A percentile compares a stretch with the other conserved stretches of the same genome.
Conservation (phyloP, 2,113 vertebrate genomes). For the Tursiops truncatus region DNA sequence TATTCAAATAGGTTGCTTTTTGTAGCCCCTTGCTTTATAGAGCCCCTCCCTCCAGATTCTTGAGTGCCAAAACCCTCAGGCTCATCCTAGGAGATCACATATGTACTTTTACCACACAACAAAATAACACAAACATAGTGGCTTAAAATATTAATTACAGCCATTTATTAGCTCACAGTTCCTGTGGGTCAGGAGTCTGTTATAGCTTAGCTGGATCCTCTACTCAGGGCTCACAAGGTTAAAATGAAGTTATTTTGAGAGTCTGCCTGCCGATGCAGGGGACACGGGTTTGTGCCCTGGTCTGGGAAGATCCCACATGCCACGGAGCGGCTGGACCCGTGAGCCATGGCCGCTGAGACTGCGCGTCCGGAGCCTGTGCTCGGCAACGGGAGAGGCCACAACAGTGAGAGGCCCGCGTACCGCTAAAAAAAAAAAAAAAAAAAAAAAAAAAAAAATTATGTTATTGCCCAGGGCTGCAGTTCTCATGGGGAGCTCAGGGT, state of each 20-base stretch:
- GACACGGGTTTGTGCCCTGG: no score
- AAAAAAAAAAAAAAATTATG: not conserved
- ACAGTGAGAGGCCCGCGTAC: no score
- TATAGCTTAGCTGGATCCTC: not conserved
- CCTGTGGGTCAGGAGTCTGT: not conserved
- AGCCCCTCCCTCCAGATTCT: not conserved
- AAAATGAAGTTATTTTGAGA: not conserved
- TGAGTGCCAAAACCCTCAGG: not conserved
- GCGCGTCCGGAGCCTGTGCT: no score
- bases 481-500: not conserved
- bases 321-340: no score
- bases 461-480: not conserved
- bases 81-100: not conserved
- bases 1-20: not conserved
- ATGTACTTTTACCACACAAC: not conserved
- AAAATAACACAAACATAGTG: not conserved
- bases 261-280: no score
- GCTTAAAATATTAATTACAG: not conserved
- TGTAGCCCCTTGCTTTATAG: not conserved
- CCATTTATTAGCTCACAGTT: not conserved
- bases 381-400: no score
- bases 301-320: no score
- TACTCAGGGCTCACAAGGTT: slow-evolving; percentile 10
- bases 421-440: no score
- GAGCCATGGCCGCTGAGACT: no score